phyloP scores from a whole-genome alignment of 2,888 invertebrate genomes.

The Leucoma salicis region DNA sequence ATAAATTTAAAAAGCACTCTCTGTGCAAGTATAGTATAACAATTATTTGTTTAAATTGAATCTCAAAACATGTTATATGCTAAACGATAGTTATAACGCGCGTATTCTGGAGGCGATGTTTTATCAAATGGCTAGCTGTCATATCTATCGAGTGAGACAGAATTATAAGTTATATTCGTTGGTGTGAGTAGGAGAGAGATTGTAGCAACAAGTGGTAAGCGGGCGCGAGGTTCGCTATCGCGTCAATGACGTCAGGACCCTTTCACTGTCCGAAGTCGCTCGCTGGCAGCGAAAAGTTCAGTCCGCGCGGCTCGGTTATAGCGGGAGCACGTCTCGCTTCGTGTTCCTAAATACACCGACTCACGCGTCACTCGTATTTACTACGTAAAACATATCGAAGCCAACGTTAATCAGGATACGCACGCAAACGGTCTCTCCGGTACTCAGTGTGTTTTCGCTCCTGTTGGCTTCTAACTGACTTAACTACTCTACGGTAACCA shows the following conservation, averaged over 20 bases:
- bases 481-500: conserved; percentile 24
- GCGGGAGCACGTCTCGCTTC: conserved; percentile 69
- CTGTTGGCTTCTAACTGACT: conserved; percentile 23
- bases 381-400: conserved; percentile 42
- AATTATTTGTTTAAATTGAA: conserved; percentile 35
- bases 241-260: conserved; percentile 82
- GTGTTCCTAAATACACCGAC: conserved; percentile 60
- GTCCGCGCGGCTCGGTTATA: conserved; percentile 80
- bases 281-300: conserved; percentile 45
- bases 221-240: conserved; percentile 62
- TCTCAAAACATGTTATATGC: conserved; percentile 38
- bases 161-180: conserved; percentile 39
- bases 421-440: conserved; percentile 64
- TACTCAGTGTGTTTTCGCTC: conserved; percentile 56
- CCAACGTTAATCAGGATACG: conserved; percentile 42
- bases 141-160: conserved; percentile 60
- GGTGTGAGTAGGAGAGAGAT: conserved; percentile 47
- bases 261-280: conserved; percentile 74
- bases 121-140: conserved; percentile 50
- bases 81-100: conserved; percentile 42
- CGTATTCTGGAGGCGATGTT: conserved; percentile 44
- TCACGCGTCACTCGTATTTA: conserved; percentile 59
- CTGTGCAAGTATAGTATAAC: conserved; percentile 21
- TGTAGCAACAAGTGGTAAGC: conserved; percentile 70
- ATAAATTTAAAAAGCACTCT: too few species aligned